phyloP scores from a whole-genome alignment of 2,888 invertebrate genomes.

The Drosophila diplacantha region DNA sequence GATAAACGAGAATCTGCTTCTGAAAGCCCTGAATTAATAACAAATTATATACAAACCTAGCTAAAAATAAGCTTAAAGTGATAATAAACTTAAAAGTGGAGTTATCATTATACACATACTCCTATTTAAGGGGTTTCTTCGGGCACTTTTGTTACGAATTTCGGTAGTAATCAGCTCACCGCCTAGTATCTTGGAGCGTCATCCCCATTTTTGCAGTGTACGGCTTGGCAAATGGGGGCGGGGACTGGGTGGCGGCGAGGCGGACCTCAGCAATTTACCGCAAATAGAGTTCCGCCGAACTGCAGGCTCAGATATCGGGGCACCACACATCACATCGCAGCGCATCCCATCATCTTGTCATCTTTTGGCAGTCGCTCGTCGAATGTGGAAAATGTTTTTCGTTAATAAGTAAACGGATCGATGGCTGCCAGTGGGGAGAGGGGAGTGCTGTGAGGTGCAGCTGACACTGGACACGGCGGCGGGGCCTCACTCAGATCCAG shows the following conservation, averaged over 20 bases:
- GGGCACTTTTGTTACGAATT: too few relatives aligned
- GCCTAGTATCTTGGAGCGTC: neutral
- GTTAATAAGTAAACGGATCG: slow-evolving; percentile 45
- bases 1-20: too few relatives aligned
- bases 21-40: neutral
- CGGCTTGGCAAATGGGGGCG: neutral
- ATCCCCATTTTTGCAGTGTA: neutral
- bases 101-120: neutral
- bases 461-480: neutral
- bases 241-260: neutral
- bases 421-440: slow-evolving; percentile 13
- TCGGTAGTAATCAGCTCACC: neutral
- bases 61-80: too few relatives aligned
- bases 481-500: neutral
- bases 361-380: slow-evolving; percentile 26
- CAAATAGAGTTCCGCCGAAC: slow-evolving; percentile 32
- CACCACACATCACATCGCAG: slow-evolving; percentile 5
- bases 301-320: slow-evolving; percentile 38
- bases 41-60: neutral
- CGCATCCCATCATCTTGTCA: slow-evolving; percentile 32
- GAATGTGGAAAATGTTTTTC: slow-evolving; percentile 31
- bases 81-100: neutral
- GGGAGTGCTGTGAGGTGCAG: neutral
- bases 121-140: too few relatives aligned
- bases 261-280: slow-evolving; percentile 24